Base-by-base conservation (phyloP, 2,113 vertebrate genomes). In the Pagrus major region DNA sequence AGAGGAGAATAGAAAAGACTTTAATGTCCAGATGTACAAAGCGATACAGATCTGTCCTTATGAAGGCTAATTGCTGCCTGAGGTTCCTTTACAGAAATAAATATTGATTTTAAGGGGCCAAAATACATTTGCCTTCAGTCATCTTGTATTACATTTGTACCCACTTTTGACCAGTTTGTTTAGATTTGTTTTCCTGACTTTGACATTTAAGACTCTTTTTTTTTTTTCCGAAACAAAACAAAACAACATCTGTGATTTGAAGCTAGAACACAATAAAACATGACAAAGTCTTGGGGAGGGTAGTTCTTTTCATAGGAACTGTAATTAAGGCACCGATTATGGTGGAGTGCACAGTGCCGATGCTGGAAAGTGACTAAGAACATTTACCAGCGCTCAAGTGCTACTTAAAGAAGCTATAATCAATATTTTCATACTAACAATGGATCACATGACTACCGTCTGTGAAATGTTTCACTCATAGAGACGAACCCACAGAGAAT, bases 51-150 rank as follows among this genome's bases (percentile, higher is more conserved):
- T 52, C n/a, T 39, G 46, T 61, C 29, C 46, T 25, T 18, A 41
- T 27, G 4, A 35, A 31, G 12, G 23, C 23, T 65, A 39, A 27
- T 59, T 67, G 41, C 23, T 44, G 39, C 29, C 67, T 2, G n/a
- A 65, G 51, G 60, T 71, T 29, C 23, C 27, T 23, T n/a, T 47
- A 72, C 23, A 49, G 12, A n/a, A 49, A 77, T 68, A 77, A 39
- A 56, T 58, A 41, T 33, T 27, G 54, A 60, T 31, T 74, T 68
- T 12, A 35, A 51, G 21, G 51, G 42, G 39, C 16, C 37, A 9
- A 64, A n/a, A 60, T 21, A 64, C 15, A 20, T 56, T 46, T 18
- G 46, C 29, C 27, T 61, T 70, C 52, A 56, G 4, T 56, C 37
- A 46, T 44, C 11, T 61, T 21, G 55, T 58, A 20, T 59, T 35